Percentiles rank a stretch among this genome's conserved stretches.
Evolutionary conservation across 2,888 invertebrate genomes (phyloP).

Genomic region (Rotaria socialis): DNA sequence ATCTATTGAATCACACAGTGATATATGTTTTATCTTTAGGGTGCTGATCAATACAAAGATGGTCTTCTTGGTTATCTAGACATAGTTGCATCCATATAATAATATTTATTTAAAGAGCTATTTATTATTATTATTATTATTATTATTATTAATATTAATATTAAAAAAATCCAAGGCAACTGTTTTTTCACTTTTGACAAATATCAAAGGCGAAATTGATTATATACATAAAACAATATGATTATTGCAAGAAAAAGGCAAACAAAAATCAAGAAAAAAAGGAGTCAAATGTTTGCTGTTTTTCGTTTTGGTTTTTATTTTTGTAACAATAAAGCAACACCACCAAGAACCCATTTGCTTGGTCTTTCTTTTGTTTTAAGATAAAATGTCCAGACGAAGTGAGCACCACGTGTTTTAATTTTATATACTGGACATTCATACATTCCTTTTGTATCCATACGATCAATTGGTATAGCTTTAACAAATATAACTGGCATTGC

Average conservation of each 20-base stretch:
- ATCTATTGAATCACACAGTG: too few relatives aligned
- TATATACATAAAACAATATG: conserved; percentile 5
- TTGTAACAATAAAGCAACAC: conserved; percentile 82
- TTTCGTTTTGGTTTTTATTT: conserved; percentile 29
- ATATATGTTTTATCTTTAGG: not conserved
- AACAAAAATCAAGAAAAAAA: not conserved
- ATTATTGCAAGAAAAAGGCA: conserved; percentile 13
- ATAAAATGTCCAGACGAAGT: conserved; percentile 95
- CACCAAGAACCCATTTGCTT: conserved; percentile 88
- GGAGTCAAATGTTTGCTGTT: not conserved
- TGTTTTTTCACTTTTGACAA: not conserved
- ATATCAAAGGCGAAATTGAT: not conserved
- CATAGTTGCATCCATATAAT: not conserved
- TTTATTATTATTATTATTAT: not conserved
- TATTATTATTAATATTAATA: too few relatives aligned
- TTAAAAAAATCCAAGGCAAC: not conserved
- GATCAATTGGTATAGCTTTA: conserved; percentile 70
- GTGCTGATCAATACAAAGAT: conserved; percentile 4
- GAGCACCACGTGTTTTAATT: conserved; percentile 83
- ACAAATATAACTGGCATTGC: conserved; percentile 90
- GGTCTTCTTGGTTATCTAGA: not conserved
- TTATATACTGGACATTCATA: conserved; percentile 95
- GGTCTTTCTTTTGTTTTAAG: conserved; percentile 89
- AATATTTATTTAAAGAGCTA: not conserved
- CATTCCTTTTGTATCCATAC: conserved; percentile 83